A percentile compares a stretch with the other conserved stretches of the same genome.
These are phyloP conservation scores for Tachysurus fulvidraco DNA, from an alignment of 2,113 vertebrate species.

Conservation along the genomic window DNA sequence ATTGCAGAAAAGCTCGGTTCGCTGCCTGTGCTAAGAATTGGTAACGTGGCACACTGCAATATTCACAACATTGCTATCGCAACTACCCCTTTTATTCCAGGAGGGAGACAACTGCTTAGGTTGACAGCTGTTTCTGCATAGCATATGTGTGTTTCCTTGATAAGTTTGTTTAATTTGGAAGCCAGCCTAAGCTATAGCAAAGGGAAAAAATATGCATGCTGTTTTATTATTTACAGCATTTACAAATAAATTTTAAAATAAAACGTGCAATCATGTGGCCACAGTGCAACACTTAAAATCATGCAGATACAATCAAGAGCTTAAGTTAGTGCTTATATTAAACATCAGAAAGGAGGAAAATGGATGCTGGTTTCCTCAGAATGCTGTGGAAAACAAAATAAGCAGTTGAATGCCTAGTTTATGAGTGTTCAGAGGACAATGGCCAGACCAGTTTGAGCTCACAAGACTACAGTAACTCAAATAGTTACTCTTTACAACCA, in stretches of 20 bases:
- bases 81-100: background rate
- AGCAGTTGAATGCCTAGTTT: background rate
- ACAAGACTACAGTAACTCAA: background rate
- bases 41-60: background rate
- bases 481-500: background rate
- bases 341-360: background rate
- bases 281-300: background rate
- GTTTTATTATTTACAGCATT: background rate
- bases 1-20: slow-evolving; percentile 17
- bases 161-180: background rate
- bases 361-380: background rate
- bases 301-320: background rate
- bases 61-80: background rate
- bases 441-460: background rate
- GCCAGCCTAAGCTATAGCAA: background rate
- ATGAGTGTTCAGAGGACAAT: background rate
- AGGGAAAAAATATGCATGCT: background rate
- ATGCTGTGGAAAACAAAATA: background rate
- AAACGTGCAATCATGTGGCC: background rate
- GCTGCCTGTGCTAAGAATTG: background rate
- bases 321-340: background rate
- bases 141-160: background rate
- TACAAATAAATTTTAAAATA: background rate
- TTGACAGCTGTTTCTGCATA: background rate
- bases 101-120: background rate